phyloP scores from a whole-genome alignment of 2,797 vertebrate species.

The Coreius guichenoti region DNA sequence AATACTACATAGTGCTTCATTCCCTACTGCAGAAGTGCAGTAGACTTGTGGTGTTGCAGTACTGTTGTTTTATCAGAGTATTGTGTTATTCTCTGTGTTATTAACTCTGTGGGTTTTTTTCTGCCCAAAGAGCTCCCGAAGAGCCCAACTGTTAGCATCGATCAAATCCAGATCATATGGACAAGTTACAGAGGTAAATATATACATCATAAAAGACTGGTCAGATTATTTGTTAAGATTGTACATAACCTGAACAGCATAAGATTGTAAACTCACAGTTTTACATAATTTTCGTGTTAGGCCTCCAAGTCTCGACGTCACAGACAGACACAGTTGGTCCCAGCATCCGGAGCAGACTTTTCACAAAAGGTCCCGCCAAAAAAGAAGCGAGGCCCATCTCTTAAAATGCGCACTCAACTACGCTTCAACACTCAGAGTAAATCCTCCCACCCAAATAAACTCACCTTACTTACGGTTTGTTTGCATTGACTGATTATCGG shows the following conservation, averaged over 20 bases:
- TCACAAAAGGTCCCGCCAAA: rapidly evolving
- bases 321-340: constrained; percentile 72
- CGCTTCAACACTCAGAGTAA: constrained; percentile 63
- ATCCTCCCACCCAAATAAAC: background rate
- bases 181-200: constrained; percentile 80
- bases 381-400: constrained; percentile 55
- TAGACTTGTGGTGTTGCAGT: background rate
- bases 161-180: constrained; percentile 90
- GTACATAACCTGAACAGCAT: background rate
- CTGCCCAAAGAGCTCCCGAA: constrained; percentile 78
- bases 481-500: background rate
- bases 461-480: background rate
- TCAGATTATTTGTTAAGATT: background rate
- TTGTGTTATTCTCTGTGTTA: background rate
- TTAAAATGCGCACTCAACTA: constrained; percentile 68
- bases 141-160: constrained; percentile 83
- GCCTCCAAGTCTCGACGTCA: constrained; percentile 81
- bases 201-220: background rate
- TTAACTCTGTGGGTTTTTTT: background rate
- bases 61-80: background rate
- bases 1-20: background rate
- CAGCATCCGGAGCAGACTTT: background rate
- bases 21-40: background rate
- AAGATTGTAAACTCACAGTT: background rate
- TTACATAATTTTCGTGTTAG: constrained; percentile 67